phyloP scores from a whole-genome alignment of 2,888 invertebrate genomes.

The Eupeodes latifasciatus region DNA sequence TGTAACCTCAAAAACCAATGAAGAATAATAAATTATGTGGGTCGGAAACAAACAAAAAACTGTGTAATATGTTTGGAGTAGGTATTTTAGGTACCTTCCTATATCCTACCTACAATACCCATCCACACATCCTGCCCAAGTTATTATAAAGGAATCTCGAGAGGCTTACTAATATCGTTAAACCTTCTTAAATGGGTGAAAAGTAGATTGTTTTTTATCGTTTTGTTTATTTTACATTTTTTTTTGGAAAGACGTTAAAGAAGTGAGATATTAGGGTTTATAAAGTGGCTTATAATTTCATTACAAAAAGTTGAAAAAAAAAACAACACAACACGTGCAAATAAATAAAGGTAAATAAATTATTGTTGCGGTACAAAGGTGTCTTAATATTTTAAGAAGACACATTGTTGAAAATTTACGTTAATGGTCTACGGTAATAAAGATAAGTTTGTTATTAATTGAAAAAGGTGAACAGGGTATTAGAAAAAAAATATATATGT shows the following conservation, averaged over 20 bases:
- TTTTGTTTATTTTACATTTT: background rate
- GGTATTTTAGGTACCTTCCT: background rate
- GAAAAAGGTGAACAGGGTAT: background rate
- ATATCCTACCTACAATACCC: too few species aligned
- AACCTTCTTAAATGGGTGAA: constrained; percentile 36
- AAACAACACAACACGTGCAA: constrained; percentile 6
- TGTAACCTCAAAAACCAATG: constrained; percentile 59
- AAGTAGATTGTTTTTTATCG: background rate
- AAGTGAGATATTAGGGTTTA: constrained; percentile 13
- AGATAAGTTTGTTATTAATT: constrained; percentile 37
- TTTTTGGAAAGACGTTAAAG: constrained; percentile 1
- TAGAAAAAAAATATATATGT: too few species aligned
- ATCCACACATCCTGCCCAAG: background rate
- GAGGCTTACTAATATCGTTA: constrained; percentile 1
- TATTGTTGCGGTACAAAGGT: background rate
- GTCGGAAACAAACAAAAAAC: background rate
- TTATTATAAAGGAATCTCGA: constrained; percentile 8
- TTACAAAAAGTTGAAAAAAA: background rate
- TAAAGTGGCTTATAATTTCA: constrained; percentile 27
- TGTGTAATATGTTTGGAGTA: background rate
- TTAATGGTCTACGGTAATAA: constrained; percentile 20
- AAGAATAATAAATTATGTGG: constrained; percentile 48
- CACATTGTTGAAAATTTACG: constrained; percentile 29
- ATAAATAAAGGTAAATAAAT: constrained; percentile 26
- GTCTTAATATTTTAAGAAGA: constrained; percentile 30